phyloP scores from a whole-genome alignment of 2,797 vertebrate species.

The Sebastes minor region DNA sequence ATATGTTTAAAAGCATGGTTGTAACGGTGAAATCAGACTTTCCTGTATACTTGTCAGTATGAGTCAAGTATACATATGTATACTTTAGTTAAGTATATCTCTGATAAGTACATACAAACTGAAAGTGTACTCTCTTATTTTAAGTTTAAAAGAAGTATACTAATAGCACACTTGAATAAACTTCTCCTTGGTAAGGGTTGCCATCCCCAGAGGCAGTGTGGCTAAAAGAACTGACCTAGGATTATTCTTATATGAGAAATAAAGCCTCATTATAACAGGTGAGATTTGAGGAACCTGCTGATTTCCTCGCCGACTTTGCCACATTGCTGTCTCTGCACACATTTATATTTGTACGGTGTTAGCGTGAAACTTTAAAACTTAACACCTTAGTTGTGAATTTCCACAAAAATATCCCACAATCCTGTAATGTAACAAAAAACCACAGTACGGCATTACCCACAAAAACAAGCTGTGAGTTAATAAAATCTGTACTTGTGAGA shows the following conservation, averaged over 20 bases:
- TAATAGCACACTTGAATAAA: too few relatives aligned
- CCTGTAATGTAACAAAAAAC: neutral
- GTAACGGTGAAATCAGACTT: too few relatives aligned
- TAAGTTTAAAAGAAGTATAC: too few relatives aligned
- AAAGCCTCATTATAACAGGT: neutral
- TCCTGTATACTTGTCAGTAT: too few relatives aligned
- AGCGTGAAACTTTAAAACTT: neutral
- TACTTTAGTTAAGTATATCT: too few relatives aligned
- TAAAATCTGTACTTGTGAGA: neutral
- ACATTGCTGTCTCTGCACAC: neutral
- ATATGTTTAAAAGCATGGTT: too few relatives aligned
- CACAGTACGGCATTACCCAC: neutral
- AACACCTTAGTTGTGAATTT: constrained; percentile 2
- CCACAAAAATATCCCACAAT: constrained; percentile 3
- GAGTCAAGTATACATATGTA: too few relatives aligned
- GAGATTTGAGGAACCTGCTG: neutral
- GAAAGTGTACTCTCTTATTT: too few relatives aligned
- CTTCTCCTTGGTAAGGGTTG: too few relatives aligned
- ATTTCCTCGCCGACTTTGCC: neutral
- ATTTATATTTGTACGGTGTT: neutral
- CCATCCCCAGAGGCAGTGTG: neutral
- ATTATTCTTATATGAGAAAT: neutral
- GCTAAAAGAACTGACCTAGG: neutral
- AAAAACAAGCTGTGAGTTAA: constrained; percentile 4
- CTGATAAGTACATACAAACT: too few relatives aligned